Conservation (phyloP, 2,888 invertebrate species). For the Erebia aethiops region DNA sequence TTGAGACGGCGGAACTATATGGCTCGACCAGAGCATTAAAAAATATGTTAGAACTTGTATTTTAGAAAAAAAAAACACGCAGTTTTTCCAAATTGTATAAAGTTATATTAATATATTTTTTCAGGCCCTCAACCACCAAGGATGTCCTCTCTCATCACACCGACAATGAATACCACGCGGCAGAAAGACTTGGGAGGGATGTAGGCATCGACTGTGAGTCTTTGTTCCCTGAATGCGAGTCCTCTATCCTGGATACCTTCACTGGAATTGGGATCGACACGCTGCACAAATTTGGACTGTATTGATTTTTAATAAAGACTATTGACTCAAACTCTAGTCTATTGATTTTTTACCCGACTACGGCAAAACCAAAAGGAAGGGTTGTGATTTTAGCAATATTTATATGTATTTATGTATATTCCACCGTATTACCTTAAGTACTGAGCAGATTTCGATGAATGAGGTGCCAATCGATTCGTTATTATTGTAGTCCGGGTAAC, state of each 20-base stretch:
- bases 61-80: no score
- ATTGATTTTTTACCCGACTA: neutral
- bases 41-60: no score
- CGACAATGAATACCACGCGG: slow-evolving; percentile 89
- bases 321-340: neutral
- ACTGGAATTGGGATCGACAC: slow-evolving; percentile 77
- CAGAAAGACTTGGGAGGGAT: slow-evolving; percentile 85
- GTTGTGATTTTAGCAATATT: no score
- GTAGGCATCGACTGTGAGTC: slow-evolving; percentile 78
- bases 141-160: slow-evolving; percentile 85
- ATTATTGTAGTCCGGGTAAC: no score
- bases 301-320: slow-evolving; percentile 40
- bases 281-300: slow-evolving; percentile 69
- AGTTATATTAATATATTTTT: slow-evolving; percentile 7
- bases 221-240: slow-evolving; percentile 85
- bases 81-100: neutral
- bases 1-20: no score
- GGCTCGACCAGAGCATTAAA: no score
- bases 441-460: no score
- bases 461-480: no score
- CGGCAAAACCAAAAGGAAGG: no score
- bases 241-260: slow-evolving; percentile 83
- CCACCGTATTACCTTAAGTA: no score
- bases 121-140: slow-evolving; percentile 87
- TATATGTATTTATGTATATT: no score